phyloP scores from a whole-genome alignment of 2,113 vertebrate genomes.

The Herpailurus yagouaroundi region DNA sequence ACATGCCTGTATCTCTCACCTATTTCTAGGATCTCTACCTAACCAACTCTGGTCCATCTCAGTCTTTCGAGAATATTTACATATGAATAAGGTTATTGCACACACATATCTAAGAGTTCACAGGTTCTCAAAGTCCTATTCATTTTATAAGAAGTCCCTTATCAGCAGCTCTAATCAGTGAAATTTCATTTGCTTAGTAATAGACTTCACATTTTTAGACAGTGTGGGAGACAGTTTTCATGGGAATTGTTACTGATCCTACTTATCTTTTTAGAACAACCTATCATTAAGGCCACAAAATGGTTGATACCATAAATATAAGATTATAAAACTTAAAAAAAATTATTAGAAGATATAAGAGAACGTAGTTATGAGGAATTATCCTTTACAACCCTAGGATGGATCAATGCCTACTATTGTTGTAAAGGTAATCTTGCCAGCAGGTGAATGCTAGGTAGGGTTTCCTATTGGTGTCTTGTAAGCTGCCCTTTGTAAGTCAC shows the following conservation, averaged over 20 bases:
- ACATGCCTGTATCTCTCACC: not conserved
- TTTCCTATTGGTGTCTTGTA: not conserved
- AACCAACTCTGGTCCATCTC: not conserved
- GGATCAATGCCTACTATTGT: not conserved
- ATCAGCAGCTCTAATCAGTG: not conserved
- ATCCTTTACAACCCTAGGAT: not conserved
- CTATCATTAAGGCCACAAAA: not conserved
- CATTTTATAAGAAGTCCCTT: not conserved
- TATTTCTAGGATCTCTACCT: not conserved
- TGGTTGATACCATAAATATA: not conserved
- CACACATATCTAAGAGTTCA: not conserved
- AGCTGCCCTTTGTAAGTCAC: not conserved
- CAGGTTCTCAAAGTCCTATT: not conserved
- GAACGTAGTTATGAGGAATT: not conserved
- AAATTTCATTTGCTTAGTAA: not conserved
- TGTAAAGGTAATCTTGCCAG: not conserved
- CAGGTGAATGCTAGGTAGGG: not conserved
- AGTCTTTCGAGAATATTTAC: conserved; percentile 12
- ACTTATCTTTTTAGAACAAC: not conserved
- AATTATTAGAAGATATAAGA: not conserved
- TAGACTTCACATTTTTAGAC: not conserved
- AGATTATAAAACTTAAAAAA: not conserved
- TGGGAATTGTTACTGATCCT: not conserved
- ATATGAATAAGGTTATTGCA: not conserved
- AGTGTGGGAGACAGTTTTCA: not conserved